Base-by-base conservation (phyloP, 2,888 invertebrate species). In the Ophraella communa region DNA sequence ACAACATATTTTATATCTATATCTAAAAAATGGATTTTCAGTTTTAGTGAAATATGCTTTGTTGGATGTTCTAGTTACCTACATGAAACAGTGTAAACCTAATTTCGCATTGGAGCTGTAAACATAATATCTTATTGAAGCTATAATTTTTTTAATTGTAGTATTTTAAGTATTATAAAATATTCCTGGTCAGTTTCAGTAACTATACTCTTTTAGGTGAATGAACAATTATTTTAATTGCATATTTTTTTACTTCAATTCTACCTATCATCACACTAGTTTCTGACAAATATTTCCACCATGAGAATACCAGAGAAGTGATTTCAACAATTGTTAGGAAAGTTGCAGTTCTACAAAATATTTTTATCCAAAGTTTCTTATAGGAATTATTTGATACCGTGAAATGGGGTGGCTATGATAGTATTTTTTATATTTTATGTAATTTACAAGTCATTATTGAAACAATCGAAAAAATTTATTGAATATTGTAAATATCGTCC, bases 171-270 rank as follows among this genome's bases (percentile, higher is more conserved):
- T 51, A 39, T 23, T 39, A 44, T 45, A 45, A 21, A 14, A 55
- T 57, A 35, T 49, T 17, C 33, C 21, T 8, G 8, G 10, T 7
- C 57, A 24, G 14, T 57, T 8, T 7, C 57, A 24, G 14, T 57
- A 57, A 57, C 47, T 57, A n/a, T 57, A 49, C 33, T 57, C 57
- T 57, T 57, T 57, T 49, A 57, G 57, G 49, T 57, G 49, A 24
- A 47, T 33, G 33, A 57, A 57, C 21, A 24, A 49, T 30, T 49
- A 17, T 49, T 57, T 33, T 14, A n/a, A 47, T 49, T 47, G 21
- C 42, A 20, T 56, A 20, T 52, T 53, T 21, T 30, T n/a, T 53
- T 20, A 10, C 33, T 53, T 35, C 49, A 27, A 17, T 51, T 51
- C 11, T 17, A 23, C n/a, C 49, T 49, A 49, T 24, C 49, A 45